These are phyloP conservation scores for Asteroscopus sphinx DNA, from an alignment of 2,888 invertebrate species.

Conservation along the genomic window DNA sequence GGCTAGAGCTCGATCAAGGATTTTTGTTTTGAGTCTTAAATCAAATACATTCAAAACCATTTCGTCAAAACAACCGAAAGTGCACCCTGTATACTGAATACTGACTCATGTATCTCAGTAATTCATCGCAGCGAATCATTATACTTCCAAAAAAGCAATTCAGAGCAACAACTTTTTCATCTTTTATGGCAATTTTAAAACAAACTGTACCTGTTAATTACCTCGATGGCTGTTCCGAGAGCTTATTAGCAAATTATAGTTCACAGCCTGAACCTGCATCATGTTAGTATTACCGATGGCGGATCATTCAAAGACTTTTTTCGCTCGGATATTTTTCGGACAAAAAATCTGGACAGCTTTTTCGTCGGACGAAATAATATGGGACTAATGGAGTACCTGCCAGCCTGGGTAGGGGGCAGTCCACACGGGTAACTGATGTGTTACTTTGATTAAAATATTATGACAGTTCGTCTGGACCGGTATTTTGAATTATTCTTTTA, in stretches of 20 bases:
- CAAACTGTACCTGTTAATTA: constrained; percentile 55
- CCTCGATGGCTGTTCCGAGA: constrained; percentile 33
- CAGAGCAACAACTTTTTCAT: constrained; percentile 24
- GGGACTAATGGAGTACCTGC: constrained; percentile 55
- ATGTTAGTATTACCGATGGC: constrained; percentile 55
- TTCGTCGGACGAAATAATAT: constrained; percentile 58
- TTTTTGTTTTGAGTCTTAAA: not conserved
- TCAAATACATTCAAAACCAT: not conserved
- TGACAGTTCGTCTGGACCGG: constrained; percentile 46
- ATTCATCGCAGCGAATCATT: constrained; percentile 32
- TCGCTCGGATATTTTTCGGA: constrained; percentile 40
- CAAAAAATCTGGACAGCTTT: constrained; percentile 57
- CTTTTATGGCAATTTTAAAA: constrained; percentile 52
- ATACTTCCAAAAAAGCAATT: constrained; percentile 24
- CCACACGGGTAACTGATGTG: constrained; percentile 51
- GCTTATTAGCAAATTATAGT: constrained; percentile 61
- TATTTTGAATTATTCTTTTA: constrained; percentile 10
- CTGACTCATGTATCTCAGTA: constrained; percentile 11
- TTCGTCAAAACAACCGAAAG: not conserved
- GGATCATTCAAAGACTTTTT: constrained; percentile 61
- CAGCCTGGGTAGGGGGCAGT: constrained; percentile 40
- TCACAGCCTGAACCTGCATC: constrained; percentile 33
- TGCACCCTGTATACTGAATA: not conserved
- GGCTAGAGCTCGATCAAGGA: too few species aligned
- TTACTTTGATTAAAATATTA: constrained; percentile 60